A percentile compares a stretch with the other conserved stretches of the same genome.
phyloP scores from a whole-genome alignment of 2,888 invertebrate genomes.

The Chrysina gloriosa region DNA sequence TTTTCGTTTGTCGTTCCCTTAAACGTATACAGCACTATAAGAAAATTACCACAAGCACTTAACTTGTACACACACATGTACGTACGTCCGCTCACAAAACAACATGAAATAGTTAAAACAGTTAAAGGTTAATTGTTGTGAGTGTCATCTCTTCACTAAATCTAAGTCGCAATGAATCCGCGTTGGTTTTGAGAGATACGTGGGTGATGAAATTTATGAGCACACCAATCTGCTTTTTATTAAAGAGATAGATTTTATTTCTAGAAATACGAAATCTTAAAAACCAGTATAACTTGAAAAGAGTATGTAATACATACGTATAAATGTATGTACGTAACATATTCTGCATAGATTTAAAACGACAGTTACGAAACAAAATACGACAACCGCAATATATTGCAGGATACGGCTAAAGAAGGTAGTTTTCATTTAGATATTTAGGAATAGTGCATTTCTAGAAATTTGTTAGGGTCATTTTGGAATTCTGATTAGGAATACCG shows the following conservation, averaged over 20 bases:
- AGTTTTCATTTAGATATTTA: too few relatives aligned
- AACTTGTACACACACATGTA: neutral
- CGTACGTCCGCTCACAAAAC: slow-evolving; percentile 5
- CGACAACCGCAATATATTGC: too few relatives aligned
- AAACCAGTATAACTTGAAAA: neutral
- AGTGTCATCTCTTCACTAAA: slow-evolving; percentile 20
- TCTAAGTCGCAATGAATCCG: slow-evolving; percentile 15
- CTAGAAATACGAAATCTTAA: neutral
- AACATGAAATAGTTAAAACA: slow-evolving; percentile 29
- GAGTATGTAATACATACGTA: neutral
- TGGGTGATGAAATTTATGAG: slow-evolving; percentile 29
- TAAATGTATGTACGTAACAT: neutral
- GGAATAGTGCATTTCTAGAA: too few relatives aligned
- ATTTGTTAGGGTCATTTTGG: too few relatives aligned
- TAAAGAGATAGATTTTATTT: slow-evolving; percentile 3
- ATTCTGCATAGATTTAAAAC: neutral
- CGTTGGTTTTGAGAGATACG: slow-evolving; percentile 22
- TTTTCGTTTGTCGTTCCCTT: slow-evolving; percentile 19
- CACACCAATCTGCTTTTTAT: slow-evolving; percentile 6
- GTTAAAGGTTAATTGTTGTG: slow-evolving; percentile 34
- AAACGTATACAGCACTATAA: slow-evolving; percentile 18
- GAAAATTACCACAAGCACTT: slow-evolving; percentile 23
- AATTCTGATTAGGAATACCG: too few relatives aligned
- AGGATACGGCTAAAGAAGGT: too few relatives aligned
- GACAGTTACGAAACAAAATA: too few relatives aligned